Base-by-base conservation (phyloP, 2,888 invertebrate genomes). In the Melinopterus prodromus region DNA sequence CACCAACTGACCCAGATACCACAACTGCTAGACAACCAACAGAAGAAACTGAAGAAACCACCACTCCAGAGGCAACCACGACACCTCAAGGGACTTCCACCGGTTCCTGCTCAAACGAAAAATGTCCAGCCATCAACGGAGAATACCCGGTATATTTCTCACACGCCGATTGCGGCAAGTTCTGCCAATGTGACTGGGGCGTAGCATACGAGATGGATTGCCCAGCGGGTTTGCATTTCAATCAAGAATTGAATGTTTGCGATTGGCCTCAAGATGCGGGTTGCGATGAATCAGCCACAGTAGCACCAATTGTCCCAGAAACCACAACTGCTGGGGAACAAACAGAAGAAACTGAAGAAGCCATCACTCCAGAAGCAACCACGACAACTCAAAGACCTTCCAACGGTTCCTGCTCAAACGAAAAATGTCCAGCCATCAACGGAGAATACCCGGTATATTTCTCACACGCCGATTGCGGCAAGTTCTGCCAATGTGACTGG, bases 171-270 rank as follows among this genome's bases (percentile, higher is more conserved):
- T 83, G 83, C 72, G 36, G 77, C 6, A 74, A 71, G 38, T 80
- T 77, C 69, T 80, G 76, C 26, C 78, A 76, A 72, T 83, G 83
- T 38, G 38, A 80, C 70, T 78, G 78, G 76, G 83, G 83, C n/a
- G 37, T 38, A 37, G 79, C 81, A 16, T n/a, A 36, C 15, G 74
- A 74, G 7, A 74, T 74, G 74, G 37, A 5, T 36, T 74, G 74
- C 15, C 74, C 74, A 37, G 74, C 6, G 1, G 74, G 74, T 74
- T 35, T 74, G 15, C 74, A 74, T n/a, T 74, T 74, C 36, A 74
- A 74, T 74, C 74, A 36, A 35, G 35, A n/a, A 6, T 14, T 74
- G 37, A 74, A 74, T 15, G 74, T 74, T 74, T 74, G 74, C 37
- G 74, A 74, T 36, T 74, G 74, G 74, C 74, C 74, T 5, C 6